Base-by-base conservation (phyloP, 2,797 vertebrate genomes). In the Arctocebus calabarensis region DNA sequence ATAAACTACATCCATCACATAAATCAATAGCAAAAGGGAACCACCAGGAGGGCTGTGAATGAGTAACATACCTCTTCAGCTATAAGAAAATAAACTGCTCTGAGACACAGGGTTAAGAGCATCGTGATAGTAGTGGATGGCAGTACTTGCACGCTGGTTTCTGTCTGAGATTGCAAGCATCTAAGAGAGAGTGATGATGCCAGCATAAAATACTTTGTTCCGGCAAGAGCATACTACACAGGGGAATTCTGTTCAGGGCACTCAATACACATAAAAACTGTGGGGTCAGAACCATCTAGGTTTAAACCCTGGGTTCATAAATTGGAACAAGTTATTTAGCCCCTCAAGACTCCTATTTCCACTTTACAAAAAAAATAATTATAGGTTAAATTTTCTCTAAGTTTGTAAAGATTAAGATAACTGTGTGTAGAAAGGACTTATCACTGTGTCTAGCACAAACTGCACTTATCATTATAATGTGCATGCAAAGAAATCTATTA, bases 351-450 rank as follows among this genome's bases (percentile, higher is more conserved):
- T 45, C 34, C 22, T 75, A 55, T 27, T 77, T 55, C 40, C 45
- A 57, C 32, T 85, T 29, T 83, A 27, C 64, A 77, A 68, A 68
- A 66, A 48, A 66, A 48, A 71, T 78, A 59, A 88, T 78, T 43
- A 84, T 11, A 52, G 74, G 37, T 40, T 40, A 79, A 10, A 82
- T 52, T 29, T 78, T 59, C 48, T 92, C 77, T 59, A 27, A 84
- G n/a, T 78, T 78, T 85, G 40, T 71, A 34, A 90, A 82, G 62
- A 84, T 84, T 57, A 68, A 87, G 27, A 84, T 71, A 82, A 66
- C 64, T 66, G 64, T 66, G 4, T 73, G 10, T 0, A 74, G 45
- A 87, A 45, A 79, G 48, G 55, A 45, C 43, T 64, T 40, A 82
- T 17, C 43, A 66, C 68, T 48, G 14, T 23, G 10, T 11, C 85